These are phyloP conservation scores for Patella caerulea DNA, from an alignment of 2,888 invertebrate species.

Conservation along the genomic window DNA sequence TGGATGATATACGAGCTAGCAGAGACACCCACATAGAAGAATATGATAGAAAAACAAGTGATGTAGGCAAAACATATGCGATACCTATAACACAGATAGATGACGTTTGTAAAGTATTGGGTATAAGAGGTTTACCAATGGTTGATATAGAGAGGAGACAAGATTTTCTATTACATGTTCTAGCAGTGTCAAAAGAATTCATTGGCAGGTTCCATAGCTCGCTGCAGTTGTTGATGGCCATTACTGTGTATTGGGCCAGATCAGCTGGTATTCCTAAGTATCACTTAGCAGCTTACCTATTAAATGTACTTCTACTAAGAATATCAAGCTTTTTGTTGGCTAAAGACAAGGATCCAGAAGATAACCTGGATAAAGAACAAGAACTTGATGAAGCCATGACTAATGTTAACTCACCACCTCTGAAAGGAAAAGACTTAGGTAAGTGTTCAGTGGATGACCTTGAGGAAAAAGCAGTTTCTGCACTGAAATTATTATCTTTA, in stretches of 20 bases:
- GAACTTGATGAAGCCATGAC: not conserved
- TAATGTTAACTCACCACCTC: no score
- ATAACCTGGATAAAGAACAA: not conserved
- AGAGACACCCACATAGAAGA: not conserved
- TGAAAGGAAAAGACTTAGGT: not conserved
- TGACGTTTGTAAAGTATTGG: not conserved
- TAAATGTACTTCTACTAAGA: not conserved
- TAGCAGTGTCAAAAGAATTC: conserved; percentile 22
- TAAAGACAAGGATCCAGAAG: not conserved
- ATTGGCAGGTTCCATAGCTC: not conserved
- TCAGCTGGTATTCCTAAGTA: not conserved
- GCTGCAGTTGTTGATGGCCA: not conserved
- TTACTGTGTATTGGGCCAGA: not conserved
- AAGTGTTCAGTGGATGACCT: not conserved
- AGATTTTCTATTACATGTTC: conserved; percentile 19
- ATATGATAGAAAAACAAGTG: not conserved
- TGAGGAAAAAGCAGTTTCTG: not conserved
- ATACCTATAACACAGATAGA: not conserved
- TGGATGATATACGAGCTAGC: not conserved
- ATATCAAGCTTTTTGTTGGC: not conserved
- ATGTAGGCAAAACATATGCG: not conserved
- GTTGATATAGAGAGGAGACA: not conserved
- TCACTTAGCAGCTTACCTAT: not conserved
- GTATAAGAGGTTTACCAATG: not conserved
- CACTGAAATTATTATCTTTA: not conserved